Base-by-base conservation (phyloP, 2,888 invertebrate species). In the Lottia scabra region DNA sequence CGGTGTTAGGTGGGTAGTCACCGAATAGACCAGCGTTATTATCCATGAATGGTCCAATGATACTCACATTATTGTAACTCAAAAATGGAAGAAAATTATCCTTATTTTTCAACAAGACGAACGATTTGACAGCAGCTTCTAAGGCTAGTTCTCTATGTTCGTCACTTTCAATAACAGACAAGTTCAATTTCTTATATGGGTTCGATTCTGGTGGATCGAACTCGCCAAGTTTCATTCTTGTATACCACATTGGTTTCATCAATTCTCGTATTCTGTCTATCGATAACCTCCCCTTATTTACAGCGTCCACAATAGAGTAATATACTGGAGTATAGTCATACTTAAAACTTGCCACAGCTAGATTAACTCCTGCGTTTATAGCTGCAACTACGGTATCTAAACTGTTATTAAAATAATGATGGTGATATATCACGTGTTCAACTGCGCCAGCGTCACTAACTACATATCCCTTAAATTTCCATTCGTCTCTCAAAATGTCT, bases 21-120 rank as follows among this genome's bases (percentile, higher is more conserved):
- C 88, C 88, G 76, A 82, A 87, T 8, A 86, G 44, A 48, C 80
- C 79, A 1, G 68, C 68, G 0, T 82, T 38, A 69, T 87, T 85
- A 75, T 86, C 77, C 5, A 86, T 83, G 84, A 87, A 84, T 8
- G 88, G 88, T 12, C 88, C 88, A 63, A 88, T 78, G 38, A 88
- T 26, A 26, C 27, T 46, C 15, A 43, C 30, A 27, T 67, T 19
- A 27, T 30, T 45, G 2, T 27, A 16, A 15, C 15, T 62, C 64
- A 38, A 67, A 16, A 81, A 56, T 5, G 81, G 79, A 8, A 82
- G 68, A 23, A 74, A 63, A 10, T 38, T 38, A 27, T 69, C 46
- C 4, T 75, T 64, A 67, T 84, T 84, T 71, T 84, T 84, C 66
- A 84, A 76, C 64, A 84, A 71, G 12, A 84, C 82, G 48, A 84